Evolutionary conservation across 2,113 vertebrate genomes (phyloP).

Genomic region (Dicrurus megarhynchus): DNA sequence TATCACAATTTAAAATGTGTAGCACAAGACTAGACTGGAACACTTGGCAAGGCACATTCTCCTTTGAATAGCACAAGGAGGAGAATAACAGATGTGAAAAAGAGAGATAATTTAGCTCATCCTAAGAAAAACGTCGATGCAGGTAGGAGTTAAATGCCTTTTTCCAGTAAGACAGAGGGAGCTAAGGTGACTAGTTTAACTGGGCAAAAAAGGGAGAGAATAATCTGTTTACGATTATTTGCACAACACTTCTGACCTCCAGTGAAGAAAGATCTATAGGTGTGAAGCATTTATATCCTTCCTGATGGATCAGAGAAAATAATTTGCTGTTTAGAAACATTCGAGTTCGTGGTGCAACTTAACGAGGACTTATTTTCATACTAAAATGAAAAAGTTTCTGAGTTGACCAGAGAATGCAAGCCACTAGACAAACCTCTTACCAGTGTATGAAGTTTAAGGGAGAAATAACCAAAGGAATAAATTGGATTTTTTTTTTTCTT

Average conservation of each 20-base stretch:
- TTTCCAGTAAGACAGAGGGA: neutral
- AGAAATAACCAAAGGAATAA: neutral
- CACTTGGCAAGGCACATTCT: neutral
- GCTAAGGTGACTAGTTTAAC: neutral
- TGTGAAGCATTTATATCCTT: neutral
- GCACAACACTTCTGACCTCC: neutral
- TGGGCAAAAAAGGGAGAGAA: neutral
- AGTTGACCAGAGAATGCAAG: neutral
- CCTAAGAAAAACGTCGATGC: neutral
- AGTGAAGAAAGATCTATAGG: neutral
- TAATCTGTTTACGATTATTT: neutral
- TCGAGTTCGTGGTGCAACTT: neutral
- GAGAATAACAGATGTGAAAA: neutral
- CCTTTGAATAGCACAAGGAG: neutral
- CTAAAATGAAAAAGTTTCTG: neutral
- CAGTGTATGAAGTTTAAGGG: neutral
- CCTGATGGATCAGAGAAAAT: neutral
- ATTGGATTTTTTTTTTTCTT: neutral
- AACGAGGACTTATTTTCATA: neutral
- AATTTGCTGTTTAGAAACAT: neutral
- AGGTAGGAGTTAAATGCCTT: neutral
- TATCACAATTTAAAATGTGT: neutral
- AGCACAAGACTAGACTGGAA: neutral
- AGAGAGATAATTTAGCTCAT: neutral
- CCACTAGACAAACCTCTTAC: neutral